These are phyloP conservation scores for Mimachlamys varia DNA, from an alignment of 2,888 invertebrate genomes.

Conservation along the genomic window DNA sequence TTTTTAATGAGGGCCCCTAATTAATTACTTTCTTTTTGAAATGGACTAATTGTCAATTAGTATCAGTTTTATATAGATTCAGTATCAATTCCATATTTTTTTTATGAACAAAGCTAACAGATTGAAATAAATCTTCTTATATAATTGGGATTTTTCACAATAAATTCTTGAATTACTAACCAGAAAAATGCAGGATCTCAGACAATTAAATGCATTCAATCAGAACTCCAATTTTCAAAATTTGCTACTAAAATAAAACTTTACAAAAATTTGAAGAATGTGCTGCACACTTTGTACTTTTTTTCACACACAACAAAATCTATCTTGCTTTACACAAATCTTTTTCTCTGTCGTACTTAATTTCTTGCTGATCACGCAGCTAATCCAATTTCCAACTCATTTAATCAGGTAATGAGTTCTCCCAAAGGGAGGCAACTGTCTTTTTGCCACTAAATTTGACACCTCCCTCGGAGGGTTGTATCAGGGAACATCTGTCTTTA, in stretches of 20 bases:
- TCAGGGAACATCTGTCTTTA: constrained; percentile 32
- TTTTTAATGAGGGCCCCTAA: too few species aligned
- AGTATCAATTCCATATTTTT: too few species aligned
- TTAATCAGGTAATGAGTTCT: constrained; percentile 34
- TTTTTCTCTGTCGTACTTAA: constrained; percentile 19
- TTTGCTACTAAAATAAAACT: not conserved
- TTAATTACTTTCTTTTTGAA: too few species aligned
- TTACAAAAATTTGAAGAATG: not conserved
- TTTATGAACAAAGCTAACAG: too few species aligned
- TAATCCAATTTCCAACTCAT: constrained; percentile 20
- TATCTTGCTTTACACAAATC: constrained; percentile 17
- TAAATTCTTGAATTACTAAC: too few species aligned
- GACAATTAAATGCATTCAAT: too few species aligned
- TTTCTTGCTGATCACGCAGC: constrained; percentile 19
- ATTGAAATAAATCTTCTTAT: too few species aligned
- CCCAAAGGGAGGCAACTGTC: constrained; percentile 30
- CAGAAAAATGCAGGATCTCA: too few species aligned
- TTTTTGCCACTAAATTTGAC: constrained; percentile 31
- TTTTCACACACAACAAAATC: constrained; percentile 19
- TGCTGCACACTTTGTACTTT: not conserved
- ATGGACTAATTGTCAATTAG: too few species aligned
- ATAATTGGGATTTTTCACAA: too few species aligned
- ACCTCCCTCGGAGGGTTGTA: constrained; percentile 27
- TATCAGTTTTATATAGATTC: too few species aligned
- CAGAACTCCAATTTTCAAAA: not conserved